These are phyloP conservation scores for Gambusia holbrooki DNA, from an alignment of 2,113 vertebrate genomes.

Conservation along the genomic window DNA sequence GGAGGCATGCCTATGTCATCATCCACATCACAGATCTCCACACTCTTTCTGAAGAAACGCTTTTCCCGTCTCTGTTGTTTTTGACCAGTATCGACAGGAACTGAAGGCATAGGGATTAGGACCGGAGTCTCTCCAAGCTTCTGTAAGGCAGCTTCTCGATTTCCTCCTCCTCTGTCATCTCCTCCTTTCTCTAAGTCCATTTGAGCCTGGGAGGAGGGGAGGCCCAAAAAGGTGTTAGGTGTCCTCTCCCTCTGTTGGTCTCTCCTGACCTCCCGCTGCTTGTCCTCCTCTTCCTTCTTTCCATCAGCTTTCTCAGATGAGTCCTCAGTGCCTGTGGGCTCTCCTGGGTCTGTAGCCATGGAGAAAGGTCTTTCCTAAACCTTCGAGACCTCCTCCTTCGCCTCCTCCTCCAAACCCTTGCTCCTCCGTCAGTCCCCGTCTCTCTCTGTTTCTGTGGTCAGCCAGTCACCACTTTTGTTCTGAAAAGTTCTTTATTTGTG, in stretches of 20 bases:
- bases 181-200: conserved; percentile 47
- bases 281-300: conserved; percentile 74
- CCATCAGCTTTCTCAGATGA: conserved; percentile 89
- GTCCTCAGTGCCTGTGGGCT: conserved; percentile 88
- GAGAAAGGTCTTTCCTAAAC: conserved; percentile 58
- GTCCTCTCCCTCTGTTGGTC: conserved; percentile 66
- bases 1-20: conserved; percentile 73
- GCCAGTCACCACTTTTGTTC: conserved; percentile 43
- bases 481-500: conserved; percentile 30
- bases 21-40: conserved; percentile 87
- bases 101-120: conserved; percentile 62
- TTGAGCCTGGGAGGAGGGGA: conserved; percentile 65
- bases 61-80: conserved; percentile 82
- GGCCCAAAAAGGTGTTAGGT: conserved; percentile 66
- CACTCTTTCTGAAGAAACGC: conserved; percentile 90
- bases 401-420: conserved; percentile 74
- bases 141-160: conserved; percentile 65
- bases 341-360: conserved; percentile 93
- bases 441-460: conserved; percentile 73
- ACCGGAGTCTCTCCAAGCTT: conserved; percentile 61
- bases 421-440: conserved; percentile 77
- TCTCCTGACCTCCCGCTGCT: conserved; percentile 59
- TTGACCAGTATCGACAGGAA: conserved; percentile 61
- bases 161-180: conserved; percentile 62
- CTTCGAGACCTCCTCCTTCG: conserved; percentile 57